These are phyloP conservation scores for Amphilophus citrinellus DNA, from an alignment of 2,113 vertebrate genomes.

Conservation along the genomic window DNA sequence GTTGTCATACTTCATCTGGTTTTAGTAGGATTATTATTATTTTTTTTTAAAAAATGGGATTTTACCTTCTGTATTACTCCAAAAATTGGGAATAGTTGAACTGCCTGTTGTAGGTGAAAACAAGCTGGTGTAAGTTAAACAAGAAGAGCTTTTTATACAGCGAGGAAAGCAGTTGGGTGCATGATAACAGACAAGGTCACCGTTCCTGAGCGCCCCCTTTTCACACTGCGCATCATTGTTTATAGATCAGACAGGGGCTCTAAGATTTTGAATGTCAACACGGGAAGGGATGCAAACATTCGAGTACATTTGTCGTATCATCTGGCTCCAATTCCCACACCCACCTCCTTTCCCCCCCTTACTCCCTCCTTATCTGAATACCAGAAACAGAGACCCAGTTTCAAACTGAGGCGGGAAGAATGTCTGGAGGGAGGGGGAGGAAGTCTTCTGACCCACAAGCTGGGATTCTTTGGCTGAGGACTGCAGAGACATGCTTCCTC, in stretches of 20 bases:
- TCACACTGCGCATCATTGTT: background rate
- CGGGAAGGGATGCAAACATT: conserved; percentile 56
- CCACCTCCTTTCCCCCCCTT: conserved; percentile 7
- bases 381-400: conserved; percentile 60
- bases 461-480: conserved; percentile 48
- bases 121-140: conserved; percentile 29
- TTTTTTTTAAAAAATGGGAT: background rate
- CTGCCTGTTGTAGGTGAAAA: conserved; percentile 56
- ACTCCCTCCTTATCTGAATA: conserved; percentile 54
- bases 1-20: background rate
- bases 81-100: conserved; percentile 71
- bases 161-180: background rate
- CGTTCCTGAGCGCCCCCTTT: background rate
- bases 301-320: conserved; percentile 47
- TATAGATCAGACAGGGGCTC: background rate
- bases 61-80: conserved; percentile 76
- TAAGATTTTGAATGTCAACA: conserved; percentile 61
- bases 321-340: conserved; percentile 49
- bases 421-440: conserved; percentile 51
- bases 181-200: conserved; percentile 22
- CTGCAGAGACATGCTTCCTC: background rate
- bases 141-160: background rate
- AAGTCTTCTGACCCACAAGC: conserved; percentile 32
- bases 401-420: conserved; percentile 69
- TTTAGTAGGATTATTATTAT: background rate